Percentiles rank a stretch among this genome's conserved stretches.
Evolutionary conservation across 2,113 vertebrate species (phyloP).

Genomic region (Turdus rufiventris): DNA sequence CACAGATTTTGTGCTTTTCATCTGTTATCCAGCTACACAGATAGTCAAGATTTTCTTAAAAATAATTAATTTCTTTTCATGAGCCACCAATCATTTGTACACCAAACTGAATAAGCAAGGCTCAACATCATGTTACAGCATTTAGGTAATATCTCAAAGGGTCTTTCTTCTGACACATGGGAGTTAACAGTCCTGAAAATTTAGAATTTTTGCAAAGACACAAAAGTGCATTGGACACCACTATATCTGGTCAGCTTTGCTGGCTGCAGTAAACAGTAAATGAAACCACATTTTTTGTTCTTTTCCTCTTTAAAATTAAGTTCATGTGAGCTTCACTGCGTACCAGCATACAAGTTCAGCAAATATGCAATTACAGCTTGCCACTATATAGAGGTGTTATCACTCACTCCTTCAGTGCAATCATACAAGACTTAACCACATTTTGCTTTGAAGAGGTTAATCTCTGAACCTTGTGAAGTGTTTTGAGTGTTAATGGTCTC

Average conservation of each 20-base stretch:
- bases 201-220: background rate
- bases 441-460: slow-evolving; percentile 23
- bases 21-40: background rate
- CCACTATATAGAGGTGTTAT: background rate
- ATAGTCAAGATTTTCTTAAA: background rate
- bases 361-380: background rate
- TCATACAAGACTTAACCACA: background rate
- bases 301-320: background rate
- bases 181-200: background rate
- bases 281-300: background rate
- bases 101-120: background rate
- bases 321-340: background rate
- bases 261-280: background rate
- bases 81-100: background rate
- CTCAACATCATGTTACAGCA: background rate
- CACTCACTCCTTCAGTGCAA: background rate
- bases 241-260: background rate
- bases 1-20: background rate
- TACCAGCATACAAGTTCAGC: background rate
- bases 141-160: background rate
- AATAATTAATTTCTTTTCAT: background rate
- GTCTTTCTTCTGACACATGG: background rate
- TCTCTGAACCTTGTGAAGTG: slow-evolving; percentile 1
- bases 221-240: background rate
- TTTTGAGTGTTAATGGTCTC: slow-evolving; percentile 19